phyloP scores from a whole-genome alignment of 1,140 invertebrate species.

The Drosophila hydei region DNA sequence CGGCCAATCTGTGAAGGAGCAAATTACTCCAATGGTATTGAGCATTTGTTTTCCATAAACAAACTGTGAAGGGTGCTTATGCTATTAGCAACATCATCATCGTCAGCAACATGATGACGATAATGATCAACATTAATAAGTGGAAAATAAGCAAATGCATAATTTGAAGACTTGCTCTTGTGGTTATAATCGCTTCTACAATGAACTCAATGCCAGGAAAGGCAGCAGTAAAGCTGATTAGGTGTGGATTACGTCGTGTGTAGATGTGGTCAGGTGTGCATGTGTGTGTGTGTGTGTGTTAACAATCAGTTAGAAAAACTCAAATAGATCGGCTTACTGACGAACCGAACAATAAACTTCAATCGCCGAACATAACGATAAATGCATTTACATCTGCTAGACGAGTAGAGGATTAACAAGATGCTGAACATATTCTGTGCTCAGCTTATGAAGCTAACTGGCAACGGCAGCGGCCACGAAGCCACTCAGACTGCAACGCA shows the following conservation, averaged over 20 bases:
- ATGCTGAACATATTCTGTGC: too few relatives aligned
- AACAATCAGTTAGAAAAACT: too few relatives aligned
- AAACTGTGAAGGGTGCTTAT: neutral
- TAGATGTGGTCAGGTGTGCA: constrained; percentile 41
- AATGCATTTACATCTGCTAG: neutral
- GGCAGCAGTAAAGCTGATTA: constrained; percentile 72
- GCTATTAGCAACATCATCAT: neutral
- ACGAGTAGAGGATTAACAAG: neutral
- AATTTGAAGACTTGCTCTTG: constrained; percentile 66
- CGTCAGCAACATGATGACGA: neutral
- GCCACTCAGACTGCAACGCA: too few relatives aligned
- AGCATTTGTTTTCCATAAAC: constrained; percentile 7
- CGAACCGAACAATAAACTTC: too few relatives aligned
- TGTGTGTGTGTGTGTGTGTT: constrained; percentile 2
- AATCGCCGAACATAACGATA: too few relatives aligned
- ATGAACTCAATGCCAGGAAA: too few relatives aligned
- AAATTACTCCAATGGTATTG: constrained; percentile 15
- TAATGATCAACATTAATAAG: neutral
- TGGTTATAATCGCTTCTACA: constrained; percentile 57
- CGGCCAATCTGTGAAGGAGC: constrained; percentile 5
- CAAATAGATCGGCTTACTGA: too few relatives aligned
- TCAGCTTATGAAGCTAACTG: too few relatives aligned
- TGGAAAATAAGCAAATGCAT: constrained; percentile 36
- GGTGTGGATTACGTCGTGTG: too few relatives aligned
- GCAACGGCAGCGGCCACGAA: too few relatives aligned